Percentiles rank a stretch among this genome's conserved stretches.
Evolutionary conservation across 2,797 vertebrate genomes (phyloP).

Genomic region (Brachymystax lenok): DNA sequence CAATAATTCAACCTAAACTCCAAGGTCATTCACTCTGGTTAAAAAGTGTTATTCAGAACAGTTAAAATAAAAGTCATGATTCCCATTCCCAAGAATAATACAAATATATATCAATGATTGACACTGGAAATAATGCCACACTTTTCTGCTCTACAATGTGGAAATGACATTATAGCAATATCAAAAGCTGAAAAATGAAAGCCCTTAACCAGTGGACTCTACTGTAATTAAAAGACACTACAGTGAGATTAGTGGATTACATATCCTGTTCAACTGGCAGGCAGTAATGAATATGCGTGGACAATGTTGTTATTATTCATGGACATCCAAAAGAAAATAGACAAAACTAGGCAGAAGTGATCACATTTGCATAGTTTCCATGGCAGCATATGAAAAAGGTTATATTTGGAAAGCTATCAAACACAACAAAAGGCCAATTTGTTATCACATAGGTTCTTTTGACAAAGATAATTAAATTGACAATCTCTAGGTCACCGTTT

Average conservation of each 20-base stretch:
- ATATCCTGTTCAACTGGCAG: conserved; percentile 47
- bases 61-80: not conserved
- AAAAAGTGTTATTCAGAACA: not conserved
- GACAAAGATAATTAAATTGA: not conserved
- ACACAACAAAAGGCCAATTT: not conserved
- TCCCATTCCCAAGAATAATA: conserved; percentile 14
- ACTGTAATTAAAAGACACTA: conserved; percentile 54
- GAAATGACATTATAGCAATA: conserved; percentile 39
- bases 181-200: conserved; percentile 38
- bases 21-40: not conserved
- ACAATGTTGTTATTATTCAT: conserved; percentile 40
- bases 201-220: conserved; percentile 47
- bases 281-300: conserved; percentile 34
- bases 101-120: conserved; percentile 6
- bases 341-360: not conserved
- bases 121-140: conserved; percentile 17
- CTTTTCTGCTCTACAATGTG: conserved; percentile 8
- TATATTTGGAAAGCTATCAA: not conserved
- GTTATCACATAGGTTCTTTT: not conserved
- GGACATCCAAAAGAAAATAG: conserved; percentile 23
- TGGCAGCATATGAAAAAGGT: conserved; percentile 12
- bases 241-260: conserved; percentile 57
- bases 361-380: conserved; percentile 14
- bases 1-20: not conserved
- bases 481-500: not conserved